Base-by-base conservation (phyloP, 2,888 invertebrate genomes). In the Malacosoma neustria region DNA sequence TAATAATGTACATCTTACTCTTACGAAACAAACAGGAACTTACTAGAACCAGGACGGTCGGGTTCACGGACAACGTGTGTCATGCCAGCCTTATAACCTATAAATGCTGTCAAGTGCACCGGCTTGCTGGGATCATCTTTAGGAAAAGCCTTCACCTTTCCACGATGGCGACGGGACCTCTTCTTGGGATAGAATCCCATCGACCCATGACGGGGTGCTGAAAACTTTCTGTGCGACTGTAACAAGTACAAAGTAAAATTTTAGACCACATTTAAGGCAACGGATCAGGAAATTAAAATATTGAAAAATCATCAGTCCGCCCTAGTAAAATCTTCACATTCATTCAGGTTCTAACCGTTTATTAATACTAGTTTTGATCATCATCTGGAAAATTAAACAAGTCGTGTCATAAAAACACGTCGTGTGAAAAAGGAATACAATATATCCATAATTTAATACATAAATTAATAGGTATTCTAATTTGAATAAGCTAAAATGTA, bases 101-200 rank as follows among this genome's bases (percentile, higher is more conserved):
- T 90, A 73, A 99, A 99, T 34, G 98, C 96, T 1, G 99, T 99
- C 43, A 99, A 88, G 86, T 99, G 98, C 3, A 99, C 96, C 32
- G 99, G 99, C 80, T 99, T 99, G 61, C 88, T 91, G 15, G 94
- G 88, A 75, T 99, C 98, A 91, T 99, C 99, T 74, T 95, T 98
- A 22, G 99, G 99, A 90, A 99, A 99, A 38, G 99, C 96, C 96
- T 99, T 99, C 49, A 97, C 96, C 87, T 98, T 99, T 61, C 99
- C 99, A 87, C 98, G 95, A 89, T 98, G 98, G 70, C 98, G 93
- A 54, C 91, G 91, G 54, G 97, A 94, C 57, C 99, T 91, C 87
- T 99, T 99, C 88, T 98, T 99, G 67, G 99, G 99, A 87, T 98
- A 95, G 91, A 99, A 99, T 60, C 98, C 99, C 96, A 99, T 97